phyloP scores from a whole-genome alignment of 2,888 invertebrate species.

The Sinodicranocentrus sp. region DNA sequence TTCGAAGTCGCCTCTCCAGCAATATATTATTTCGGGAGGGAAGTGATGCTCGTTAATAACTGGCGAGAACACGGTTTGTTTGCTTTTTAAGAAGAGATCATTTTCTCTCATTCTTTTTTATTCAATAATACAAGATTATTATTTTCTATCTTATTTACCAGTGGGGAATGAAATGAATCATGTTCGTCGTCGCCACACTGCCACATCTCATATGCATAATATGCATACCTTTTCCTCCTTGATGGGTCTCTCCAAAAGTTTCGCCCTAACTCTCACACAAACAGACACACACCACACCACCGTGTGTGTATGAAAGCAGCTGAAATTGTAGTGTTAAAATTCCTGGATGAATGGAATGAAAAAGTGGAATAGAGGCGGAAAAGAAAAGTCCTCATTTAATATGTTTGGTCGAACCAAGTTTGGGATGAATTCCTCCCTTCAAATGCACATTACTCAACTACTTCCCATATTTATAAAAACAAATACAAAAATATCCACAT shows the following conservation, averaged over 20 bases:
- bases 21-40: constrained; percentile 64
- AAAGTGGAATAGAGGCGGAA: constrained; percentile 66
- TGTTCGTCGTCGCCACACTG: constrained; percentile 67
- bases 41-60: constrained; percentile 67
- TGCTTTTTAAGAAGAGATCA: constrained; percentile 60
- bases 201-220: constrained; percentile 69
- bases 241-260: background rate
- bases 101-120: constrained; percentile 64
- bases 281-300: too few relatives aligned
- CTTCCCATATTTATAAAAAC: constrained; percentile 45
- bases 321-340: constrained; percentile 25
- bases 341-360: constrained; percentile 61
- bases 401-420: constrained; percentile 62
- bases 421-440: constrained; percentile 59
- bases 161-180: constrained; percentile 64
- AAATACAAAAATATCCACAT: constrained; percentile 49
- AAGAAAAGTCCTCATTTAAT: constrained; percentile 61
- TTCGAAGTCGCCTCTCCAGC: constrained; percentile 61
- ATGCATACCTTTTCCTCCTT: constrained; percentile 46
- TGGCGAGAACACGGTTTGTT: constrained; percentile 62
- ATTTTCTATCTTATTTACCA: constrained; percentile 56
- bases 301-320: too few relatives aligned
- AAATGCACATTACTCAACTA: constrained; percentile 20
- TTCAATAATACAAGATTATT: constrained; percentile 62
- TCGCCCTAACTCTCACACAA: too few relatives aligned